phyloP scores from a whole-genome alignment of 1,140 invertebrate genomes.

The Drosophila guanche region DNA sequence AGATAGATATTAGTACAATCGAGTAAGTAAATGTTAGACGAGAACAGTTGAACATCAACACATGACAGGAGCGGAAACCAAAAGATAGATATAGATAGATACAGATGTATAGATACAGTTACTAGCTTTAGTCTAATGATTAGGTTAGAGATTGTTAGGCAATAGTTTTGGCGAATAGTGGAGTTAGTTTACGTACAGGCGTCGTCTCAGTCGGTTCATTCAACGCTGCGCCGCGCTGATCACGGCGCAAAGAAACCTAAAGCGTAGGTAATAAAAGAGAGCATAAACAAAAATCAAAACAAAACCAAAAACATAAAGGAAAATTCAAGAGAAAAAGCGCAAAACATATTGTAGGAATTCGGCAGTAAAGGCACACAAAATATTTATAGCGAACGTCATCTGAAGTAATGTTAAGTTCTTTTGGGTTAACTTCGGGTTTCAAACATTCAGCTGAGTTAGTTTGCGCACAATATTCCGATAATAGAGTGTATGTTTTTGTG shows the following conservation, averaged over 20 bases:
- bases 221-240: constrained; percentile 81
- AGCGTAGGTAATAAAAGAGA: constrained; percentile 82
- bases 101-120: constrained; percentile 2
- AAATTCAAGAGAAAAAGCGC: constrained; percentile 29
- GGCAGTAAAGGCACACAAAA: constrained; percentile 12
- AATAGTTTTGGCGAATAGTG: constrained; percentile 53
- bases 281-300: constrained; percentile 76
- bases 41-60: constrained; percentile 50
- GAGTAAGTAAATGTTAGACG: constrained; percentile 50
- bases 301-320: constrained; percentile 64
- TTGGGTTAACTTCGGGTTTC: constrained; percentile 23
- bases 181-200: constrained; percentile 84
- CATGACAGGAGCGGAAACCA: constrained; percentile 31
- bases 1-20: constrained; percentile 45
- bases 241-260: constrained; percentile 83
- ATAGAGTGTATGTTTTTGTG: constrained; percentile 31
- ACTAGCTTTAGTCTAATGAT: constrained; percentile 40
- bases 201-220: constrained; percentile 83
- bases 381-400: constrained; percentile 1
- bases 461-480: constrained; percentile 11
- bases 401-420: not conserved
- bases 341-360: constrained; percentile 23
- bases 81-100: constrained; percentile 25
- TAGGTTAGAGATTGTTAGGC: constrained; percentile 38
- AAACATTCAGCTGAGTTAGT: constrained; percentile 35